Conservation (phyloP, 1,140 invertebrate species). For the Papilio xuthus region DNA sequence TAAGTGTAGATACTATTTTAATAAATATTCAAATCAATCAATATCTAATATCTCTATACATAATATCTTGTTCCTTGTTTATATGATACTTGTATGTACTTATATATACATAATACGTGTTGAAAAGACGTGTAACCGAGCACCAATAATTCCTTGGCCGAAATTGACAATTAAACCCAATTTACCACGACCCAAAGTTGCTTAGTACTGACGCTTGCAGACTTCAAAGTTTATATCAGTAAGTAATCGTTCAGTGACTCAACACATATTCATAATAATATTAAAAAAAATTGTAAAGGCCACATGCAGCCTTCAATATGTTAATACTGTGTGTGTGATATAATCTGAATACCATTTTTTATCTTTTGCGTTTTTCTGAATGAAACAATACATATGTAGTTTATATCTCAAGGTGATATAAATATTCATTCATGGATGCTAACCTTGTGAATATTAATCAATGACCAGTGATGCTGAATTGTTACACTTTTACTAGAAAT, state of each 20-base stretch:
- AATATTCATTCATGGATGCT: slow-evolving; percentile 1
- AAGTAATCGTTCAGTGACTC: neutral
- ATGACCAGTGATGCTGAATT: neutral
- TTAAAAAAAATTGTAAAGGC: neutral
- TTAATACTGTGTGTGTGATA: slow-evolving; percentile 24
- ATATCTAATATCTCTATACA: no score
- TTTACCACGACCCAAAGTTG: no score
- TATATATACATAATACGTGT: no score
- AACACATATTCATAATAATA: neutral
- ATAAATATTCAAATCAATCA: no score
- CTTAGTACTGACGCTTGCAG: no score
- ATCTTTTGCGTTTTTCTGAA: slow-evolving; percentile 16
- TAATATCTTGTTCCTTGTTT: no score
- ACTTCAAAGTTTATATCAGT: neutral
- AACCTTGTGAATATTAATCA: neutral
- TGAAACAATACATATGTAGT: slow-evolving; percentile 20
- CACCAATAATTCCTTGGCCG: no score
- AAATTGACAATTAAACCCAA: no score
- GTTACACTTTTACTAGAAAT: neutral
- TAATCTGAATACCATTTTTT: slow-evolving; percentile 23
- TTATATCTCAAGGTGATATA: slow-evolving; percentile 1
- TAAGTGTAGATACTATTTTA: no score
- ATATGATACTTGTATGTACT: no score
- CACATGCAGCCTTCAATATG: neutral
- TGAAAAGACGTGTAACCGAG: no score